Base-by-base conservation (phyloP, 2,888 invertebrate species). In the Hypomecis atomaria region DNA sequence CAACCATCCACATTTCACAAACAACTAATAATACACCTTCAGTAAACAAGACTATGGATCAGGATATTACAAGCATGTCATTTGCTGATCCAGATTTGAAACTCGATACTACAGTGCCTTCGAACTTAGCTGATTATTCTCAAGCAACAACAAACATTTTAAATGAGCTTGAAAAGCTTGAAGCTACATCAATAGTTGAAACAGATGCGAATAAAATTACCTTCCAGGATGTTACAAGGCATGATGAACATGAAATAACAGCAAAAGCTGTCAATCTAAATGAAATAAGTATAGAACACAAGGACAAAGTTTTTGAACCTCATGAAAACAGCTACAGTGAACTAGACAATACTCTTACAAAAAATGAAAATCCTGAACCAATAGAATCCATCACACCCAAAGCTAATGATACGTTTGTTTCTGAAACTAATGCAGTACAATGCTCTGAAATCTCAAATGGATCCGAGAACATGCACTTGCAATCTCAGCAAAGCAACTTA, bases 61-160 rank as follows among this genome's bases (percentile, higher is more conserved):
- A 8, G 37, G 11, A 60, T 43, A 4, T 40, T 5, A 65, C 60
- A 33, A 45, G 40, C 9, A 13, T 63, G 7, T 49, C 58, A 37
- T 56, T 57, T 7, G 33, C 38, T n/a, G 44, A 48, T 34, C 23
- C 13, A 43, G 60, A 61, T 7, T 0, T n/a, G 6, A 57, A 53
- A 44, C 36, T 54, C 52, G 54, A 68, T 58, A 50, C 40, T 1
- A 53, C 53, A 38, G n/a, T 40, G 13, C 50, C 52, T 13, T 36
- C 44, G 33, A 45, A 60, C 23, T 56, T 58, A 38, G 43, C 53
- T 13, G 57, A 65, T 53, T 65, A 59, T 33, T 66, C 59, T 3
- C 56, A 56, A 53, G 62, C 59, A 33, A 66, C 62, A 37, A 37
- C 33, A 13, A 44, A 65, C 33, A 42, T 65, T n/a, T 53, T 65